Evolutionary conservation across 2,113 vertebrate genomes (phyloP).

Genomic region (Sturnus vulgaris): DNA sequence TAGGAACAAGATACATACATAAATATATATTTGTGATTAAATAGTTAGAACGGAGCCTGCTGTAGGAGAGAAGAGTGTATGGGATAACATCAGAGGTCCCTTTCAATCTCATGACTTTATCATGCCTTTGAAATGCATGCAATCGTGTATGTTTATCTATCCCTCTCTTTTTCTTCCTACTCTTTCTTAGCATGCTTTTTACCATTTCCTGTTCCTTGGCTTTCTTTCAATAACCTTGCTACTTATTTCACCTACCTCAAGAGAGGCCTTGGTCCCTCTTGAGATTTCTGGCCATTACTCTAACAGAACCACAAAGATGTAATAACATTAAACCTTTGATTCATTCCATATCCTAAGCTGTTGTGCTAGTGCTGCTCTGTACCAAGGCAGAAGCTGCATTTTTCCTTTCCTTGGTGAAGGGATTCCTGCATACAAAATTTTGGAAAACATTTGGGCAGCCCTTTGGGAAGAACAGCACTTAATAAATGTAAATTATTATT

Average conservation of each 20-base stretch:
- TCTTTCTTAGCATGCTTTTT: background rate
- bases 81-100: background rate
- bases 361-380: background rate
- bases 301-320: constrained; percentile 6
- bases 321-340: constrained; percentile 41
- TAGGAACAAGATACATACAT: background rate
- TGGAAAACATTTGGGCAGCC: constrained; percentile 24
- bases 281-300: background rate
- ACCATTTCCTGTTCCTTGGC: background rate
- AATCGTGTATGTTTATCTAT: background rate
- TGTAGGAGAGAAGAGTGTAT: background rate
- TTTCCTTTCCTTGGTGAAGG: constrained; percentile 16
- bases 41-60: background rate
- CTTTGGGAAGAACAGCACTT: constrained; percentile 44
- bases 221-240: background rate
- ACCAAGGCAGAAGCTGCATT: background rate
- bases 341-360: background rate
- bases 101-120: background rate
- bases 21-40: background rate
- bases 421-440: constrained; percentile 39
- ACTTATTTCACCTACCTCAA: background rate
- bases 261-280: background rate
- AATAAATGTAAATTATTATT: constrained; percentile 58
- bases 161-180: background rate
- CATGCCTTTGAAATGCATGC: background rate